Evolutionary conservation across 1,140 invertebrate genomes (phyloP).

Genomic region (Nymphalis io): DNA sequence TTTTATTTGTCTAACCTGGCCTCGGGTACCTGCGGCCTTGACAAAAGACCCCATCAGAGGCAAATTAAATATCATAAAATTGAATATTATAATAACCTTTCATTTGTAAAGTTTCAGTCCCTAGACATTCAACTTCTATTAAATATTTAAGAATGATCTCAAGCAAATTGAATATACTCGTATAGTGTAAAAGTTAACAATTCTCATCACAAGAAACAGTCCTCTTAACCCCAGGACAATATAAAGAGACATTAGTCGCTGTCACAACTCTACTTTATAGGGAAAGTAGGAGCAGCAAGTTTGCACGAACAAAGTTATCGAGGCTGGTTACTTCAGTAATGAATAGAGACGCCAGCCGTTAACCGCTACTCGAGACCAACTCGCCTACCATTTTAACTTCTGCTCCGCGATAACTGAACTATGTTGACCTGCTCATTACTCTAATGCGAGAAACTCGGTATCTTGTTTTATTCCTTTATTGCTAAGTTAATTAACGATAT

Average conservation of each 20-base stretch:
- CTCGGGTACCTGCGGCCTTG: too few relatives aligned
- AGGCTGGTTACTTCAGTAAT: slow-evolving; percentile 73
- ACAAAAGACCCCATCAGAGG: too few relatives aligned
- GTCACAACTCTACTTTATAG: slow-evolving; percentile 79
- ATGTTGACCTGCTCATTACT: slow-evolving; percentile 41
- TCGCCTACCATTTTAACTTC: slow-evolving; percentile 71
- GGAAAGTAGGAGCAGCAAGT: slow-evolving; percentile 70
- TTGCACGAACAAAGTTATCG: slow-evolving; percentile 73
- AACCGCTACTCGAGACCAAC: slow-evolving; percentile 68
- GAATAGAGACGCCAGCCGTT: slow-evolving; percentile 75
- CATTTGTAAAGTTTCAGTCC: slow-evolving; percentile 10
- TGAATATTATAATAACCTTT: slow-evolving; percentile 13
- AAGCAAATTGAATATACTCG: slow-evolving; percentile 59
- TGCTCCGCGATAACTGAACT: slow-evolving; percentile 54
- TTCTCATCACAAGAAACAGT: slow-evolving; percentile 73
- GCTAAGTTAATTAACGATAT: slow-evolving; percentile 5
- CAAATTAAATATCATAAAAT: background rate
- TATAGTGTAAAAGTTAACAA: slow-evolving; percentile 70
- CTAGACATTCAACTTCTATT: slow-evolving; percentile 19
- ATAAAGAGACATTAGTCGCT: slow-evolving; percentile 79
- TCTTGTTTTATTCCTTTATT: background rate
- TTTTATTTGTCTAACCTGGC: too few relatives aligned
- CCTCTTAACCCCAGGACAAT: slow-evolving; percentile 79
- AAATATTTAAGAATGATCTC: slow-evolving; percentile 45
- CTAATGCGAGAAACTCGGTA: background rate